Evolutionary conservation across 2,888 invertebrate genomes (phyloP).

Genomic region (Cryptops parisi): DNA sequence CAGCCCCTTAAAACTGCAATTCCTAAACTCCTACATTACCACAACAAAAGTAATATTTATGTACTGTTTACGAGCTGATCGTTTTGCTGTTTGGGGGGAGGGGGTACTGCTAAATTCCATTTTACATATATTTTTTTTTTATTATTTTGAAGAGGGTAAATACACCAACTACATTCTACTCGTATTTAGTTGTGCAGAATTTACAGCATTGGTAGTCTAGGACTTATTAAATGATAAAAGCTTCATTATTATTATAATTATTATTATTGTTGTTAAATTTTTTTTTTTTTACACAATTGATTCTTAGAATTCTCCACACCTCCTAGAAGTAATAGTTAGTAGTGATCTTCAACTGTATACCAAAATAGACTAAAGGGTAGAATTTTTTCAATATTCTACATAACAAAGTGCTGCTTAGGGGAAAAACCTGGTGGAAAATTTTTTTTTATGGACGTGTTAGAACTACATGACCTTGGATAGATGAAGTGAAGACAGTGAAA

Average conservation of each 20-base stretch:
- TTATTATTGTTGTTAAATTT: conserved; percentile 2
- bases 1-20: not conserved
- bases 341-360: conserved; percentile 9
- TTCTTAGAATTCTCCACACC: not conserved
- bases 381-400: not conserved
- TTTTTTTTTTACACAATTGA: conserved; percentile 8
- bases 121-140: conserved; percentile 10
- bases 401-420: conserved; percentile 1
- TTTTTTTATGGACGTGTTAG: conserved; percentile 8
- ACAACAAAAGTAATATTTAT: too few relatives aligned
- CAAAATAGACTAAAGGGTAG: conserved; percentile 8
- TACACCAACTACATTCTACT: conserved; percentile 13
- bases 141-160: conserved; percentile 5
- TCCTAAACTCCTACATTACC: not conserved
- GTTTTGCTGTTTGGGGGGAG: not conserved
- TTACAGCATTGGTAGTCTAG: conserved; percentile 10
- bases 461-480: conserved; percentile 6
- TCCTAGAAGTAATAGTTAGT: conserved; percentile 9
- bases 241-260: not conserved
- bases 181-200: conserved; percentile 8
- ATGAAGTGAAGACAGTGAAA: conserved; percentile 9
- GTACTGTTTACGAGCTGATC: too few relatives aligned
- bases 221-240: not conserved
- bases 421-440: conserved; percentile 1
- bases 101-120: conserved; percentile 7